phyloP scores from a whole-genome alignment of 2,888 invertebrate genomes.

The Pseudococcus longispinus region DNA sequence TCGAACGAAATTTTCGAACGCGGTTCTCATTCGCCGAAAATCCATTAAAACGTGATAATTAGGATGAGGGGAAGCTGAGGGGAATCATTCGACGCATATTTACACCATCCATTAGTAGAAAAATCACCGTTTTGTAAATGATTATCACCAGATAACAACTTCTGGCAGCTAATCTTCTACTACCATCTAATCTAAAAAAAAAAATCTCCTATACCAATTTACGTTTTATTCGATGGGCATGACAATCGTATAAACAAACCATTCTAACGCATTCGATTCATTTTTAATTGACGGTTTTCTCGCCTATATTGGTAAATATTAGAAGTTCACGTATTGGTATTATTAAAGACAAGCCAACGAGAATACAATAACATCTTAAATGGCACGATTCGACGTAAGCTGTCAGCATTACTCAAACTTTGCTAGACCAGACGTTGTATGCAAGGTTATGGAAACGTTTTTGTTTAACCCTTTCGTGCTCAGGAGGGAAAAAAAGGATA shows the following conservation, averaged over 20 bases:
- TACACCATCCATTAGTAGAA: not conserved
- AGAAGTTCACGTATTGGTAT: not conserved
- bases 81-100: not conserved
- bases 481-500: too few relatives aligned
- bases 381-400: constrained; percentile 16
- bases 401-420: constrained; percentile 29
- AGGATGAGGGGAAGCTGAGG: not conserved
- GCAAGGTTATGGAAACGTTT: not conserved
- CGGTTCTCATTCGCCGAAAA: not conserved
- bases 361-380: constrained; percentile 21
- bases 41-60: not conserved
- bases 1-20: not conserved
- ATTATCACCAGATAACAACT: not conserved
- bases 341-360: not conserved
- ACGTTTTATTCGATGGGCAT: not conserved
- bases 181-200: not conserved
- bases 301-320: constrained; percentile 17
- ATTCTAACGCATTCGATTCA: not conserved
- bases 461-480: too few relatives aligned
- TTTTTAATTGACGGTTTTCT: constrained; percentile 19
- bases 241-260: constrained; percentile 28
- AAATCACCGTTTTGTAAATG: not conserved
- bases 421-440: not conserved
- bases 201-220: not conserved
- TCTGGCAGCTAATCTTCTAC: not conserved